phyloP scores from a whole-genome alignment of 2,888 invertebrate species.

The Meiosimyza platycephala region DNA sequence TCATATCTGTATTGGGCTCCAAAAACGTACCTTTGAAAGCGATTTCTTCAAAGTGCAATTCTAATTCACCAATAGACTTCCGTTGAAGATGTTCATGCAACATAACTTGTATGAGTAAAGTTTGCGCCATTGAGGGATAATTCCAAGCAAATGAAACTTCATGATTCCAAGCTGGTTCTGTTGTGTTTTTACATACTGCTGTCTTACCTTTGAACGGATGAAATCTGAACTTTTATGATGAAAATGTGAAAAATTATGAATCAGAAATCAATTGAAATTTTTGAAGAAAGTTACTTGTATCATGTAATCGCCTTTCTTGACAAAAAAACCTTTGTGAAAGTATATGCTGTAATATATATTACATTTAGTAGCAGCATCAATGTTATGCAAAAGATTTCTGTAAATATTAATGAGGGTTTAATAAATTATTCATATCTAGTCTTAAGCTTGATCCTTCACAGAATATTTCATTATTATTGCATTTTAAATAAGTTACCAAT shows the following conservation, averaged over 20 bases:
- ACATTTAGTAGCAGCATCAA: conserved; percentile 47
- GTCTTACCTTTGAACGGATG: conserved; percentile 73
- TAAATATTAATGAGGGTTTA: background rate
- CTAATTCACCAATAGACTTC: conserved; percentile 59
- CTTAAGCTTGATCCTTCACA: too few species aligned
- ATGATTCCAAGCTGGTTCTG: conserved; percentile 80
- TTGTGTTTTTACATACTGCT: conserved; percentile 72
- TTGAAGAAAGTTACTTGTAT: conserved; percentile 55
- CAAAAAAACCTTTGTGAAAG: conserved; percentile 70
- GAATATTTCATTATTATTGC: too few species aligned
- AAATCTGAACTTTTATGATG: conserved; percentile 55
- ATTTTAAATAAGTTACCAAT: too few species aligned
- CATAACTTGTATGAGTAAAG: conserved; percentile 76
- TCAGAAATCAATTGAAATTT: conserved; percentile 35
- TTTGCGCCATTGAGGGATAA: conserved; percentile 83
- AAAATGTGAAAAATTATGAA: conserved; percentile 37
- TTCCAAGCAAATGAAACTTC: conserved; percentile 81
- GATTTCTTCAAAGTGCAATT: conserved; percentile 62
- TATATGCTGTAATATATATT: conserved; percentile 70
- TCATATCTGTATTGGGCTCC: background rate
- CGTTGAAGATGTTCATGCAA: conserved; percentile 67
- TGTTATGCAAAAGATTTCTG: conserved; percentile 58
- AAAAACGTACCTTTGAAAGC: conserved; percentile 54
- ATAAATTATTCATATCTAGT: too few species aligned
- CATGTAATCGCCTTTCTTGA: conserved; percentile 62